phyloP scores from a whole-genome alignment of 2,797 vertebrate species.

The Sebastes oblongus region DNA sequence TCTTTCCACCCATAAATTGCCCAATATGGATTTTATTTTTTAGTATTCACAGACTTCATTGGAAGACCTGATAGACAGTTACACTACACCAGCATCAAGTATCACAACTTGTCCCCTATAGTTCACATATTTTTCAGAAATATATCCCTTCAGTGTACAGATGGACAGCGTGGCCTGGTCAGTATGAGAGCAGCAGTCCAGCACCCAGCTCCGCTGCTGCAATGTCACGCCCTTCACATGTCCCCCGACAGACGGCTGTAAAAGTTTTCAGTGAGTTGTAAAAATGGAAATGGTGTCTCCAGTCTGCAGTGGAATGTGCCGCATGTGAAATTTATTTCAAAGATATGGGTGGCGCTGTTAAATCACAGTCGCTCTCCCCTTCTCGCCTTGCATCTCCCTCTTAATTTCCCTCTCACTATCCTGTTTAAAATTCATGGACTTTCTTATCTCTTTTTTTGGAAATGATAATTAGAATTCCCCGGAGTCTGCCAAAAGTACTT shows the following conservation, averaged over 20 bases:
- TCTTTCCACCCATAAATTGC: constrained; percentile 16
- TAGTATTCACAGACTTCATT: neutral
- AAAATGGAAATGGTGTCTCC: constrained; percentile 83
- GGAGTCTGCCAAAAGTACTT: constrained; percentile 70
- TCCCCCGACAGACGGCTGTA: constrained; percentile 79
- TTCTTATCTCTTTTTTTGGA: constrained; percentile 79
- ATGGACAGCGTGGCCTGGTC: constrained; percentile 30
- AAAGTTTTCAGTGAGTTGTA: constrained; percentile 84
- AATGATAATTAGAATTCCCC: constrained; percentile 79
- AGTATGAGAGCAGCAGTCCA: constrained; percentile 38
- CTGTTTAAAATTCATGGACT: constrained; percentile 86
- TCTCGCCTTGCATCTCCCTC: constrained; percentile 38
- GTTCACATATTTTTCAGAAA: constrained; percentile 7
- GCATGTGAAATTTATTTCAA: constrained; percentile 81
- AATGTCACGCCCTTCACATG: constrained; percentile 78
- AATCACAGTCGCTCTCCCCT: constrained; percentile 62
- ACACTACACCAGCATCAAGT: neutral
- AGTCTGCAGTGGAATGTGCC: constrained; percentile 75
- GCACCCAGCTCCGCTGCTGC: constrained; percentile 30
- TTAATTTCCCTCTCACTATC: constrained; percentile 76
- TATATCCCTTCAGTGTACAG: constrained; percentile 1
- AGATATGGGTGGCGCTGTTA: constrained; percentile 67
- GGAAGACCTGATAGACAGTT: neutral
- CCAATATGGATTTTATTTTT: constrained; percentile 9
- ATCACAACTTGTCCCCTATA: neutral